phyloP scores from a whole-genome alignment of 2,888 invertebrate species.

The Pharmacophagus antenor region DNA sequence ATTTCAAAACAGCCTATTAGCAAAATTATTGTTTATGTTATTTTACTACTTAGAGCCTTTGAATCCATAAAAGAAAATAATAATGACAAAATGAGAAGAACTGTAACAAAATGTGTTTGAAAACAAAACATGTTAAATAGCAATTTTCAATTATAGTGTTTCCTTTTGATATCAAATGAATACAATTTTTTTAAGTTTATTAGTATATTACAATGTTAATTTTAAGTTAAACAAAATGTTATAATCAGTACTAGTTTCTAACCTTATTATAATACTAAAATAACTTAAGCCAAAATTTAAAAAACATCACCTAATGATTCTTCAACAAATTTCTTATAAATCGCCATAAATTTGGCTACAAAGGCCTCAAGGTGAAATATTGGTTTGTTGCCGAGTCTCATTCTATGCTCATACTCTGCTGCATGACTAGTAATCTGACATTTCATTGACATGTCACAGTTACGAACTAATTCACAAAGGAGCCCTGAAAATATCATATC shows the following conservation, averaged over 20 bases:
- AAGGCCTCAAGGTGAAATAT: constrained; percentile 99
- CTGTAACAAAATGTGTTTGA: too few relatives aligned
- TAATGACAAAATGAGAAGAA: too few relatives aligned
- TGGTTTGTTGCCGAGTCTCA: constrained; percentile 94
- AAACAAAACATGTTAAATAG: too few relatives aligned
- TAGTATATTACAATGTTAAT: too few relatives aligned
- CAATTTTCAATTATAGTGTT: too few relatives aligned
- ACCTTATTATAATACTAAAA: neutral
- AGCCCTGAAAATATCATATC: constrained; percentile 95
- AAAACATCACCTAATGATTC: constrained; percentile 83
- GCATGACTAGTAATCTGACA: constrained; percentile 92
- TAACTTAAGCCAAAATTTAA: constrained; percentile 37
- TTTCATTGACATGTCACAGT: constrained; percentile 95
- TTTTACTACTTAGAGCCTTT: too few relatives aligned
- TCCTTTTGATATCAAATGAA: too few relatives aligned
- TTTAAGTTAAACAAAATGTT: neutral
- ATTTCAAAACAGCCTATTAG: too few relatives aligned
- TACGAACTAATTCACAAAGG: constrained; percentile 90
- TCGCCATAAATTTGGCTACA: constrained; percentile 96
- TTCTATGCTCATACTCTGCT: constrained; percentile 94
- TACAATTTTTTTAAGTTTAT: too few relatives aligned
- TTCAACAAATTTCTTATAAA: constrained; percentile 93
- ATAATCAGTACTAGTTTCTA: neutral
- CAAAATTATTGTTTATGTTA: too few relatives aligned
- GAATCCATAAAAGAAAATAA: too few relatives aligned